Evolutionary conservation across 2,797 vertebrate species (phyloP), one percentile per base, ranked within the genome.

Genomic region (Babyrousa celebensis): DNA sequence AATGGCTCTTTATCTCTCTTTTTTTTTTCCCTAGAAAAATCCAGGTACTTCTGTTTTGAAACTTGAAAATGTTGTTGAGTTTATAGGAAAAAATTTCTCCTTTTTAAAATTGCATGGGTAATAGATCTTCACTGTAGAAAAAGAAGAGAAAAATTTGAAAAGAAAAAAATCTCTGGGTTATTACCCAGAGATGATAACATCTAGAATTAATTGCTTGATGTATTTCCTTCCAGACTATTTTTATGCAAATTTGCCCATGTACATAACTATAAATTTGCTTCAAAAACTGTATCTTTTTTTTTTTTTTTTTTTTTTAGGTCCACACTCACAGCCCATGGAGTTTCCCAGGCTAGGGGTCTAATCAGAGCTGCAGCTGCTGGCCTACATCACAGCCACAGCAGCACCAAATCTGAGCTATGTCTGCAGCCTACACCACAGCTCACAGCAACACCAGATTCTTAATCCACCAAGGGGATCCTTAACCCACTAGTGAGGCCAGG

Each of bases 191-290:
- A 63, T 29, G n/a, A 12, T 54, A 7, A 36, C 18, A 93, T 17
- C 54, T 79, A 52, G 40, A 88, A 82, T 40, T 72, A 70, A 70
- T 48, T 77, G 36, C 9, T 43, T 67, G 18, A 40, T 29, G 0
- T 74, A 70, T 77, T 70, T 90, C 32, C 62, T 89, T 77, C 27
- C n/a, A 62, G 40, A 62, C 56, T 90, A 63, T 70, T 89, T 85
- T 11, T 54, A 63, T 18, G 25, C 40, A 94, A 70, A 14, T 85
- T n/a, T 78, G 6, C 12, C 17, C 40, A 85, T 54, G 14, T 70
- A 78, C 70, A 78, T 77, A 65, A 82, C 27, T 63, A 65, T 29
- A 68, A 75, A 52, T 72, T 87, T 94, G 4, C 32, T 67, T 32
- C 1, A 67, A 68, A 85, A 92, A 9, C 36, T 56, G 11, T 43